phyloP scores from a whole-genome alignment of 2,113 vertebrate genomes.

The Mionectes macconnelli region DNA sequence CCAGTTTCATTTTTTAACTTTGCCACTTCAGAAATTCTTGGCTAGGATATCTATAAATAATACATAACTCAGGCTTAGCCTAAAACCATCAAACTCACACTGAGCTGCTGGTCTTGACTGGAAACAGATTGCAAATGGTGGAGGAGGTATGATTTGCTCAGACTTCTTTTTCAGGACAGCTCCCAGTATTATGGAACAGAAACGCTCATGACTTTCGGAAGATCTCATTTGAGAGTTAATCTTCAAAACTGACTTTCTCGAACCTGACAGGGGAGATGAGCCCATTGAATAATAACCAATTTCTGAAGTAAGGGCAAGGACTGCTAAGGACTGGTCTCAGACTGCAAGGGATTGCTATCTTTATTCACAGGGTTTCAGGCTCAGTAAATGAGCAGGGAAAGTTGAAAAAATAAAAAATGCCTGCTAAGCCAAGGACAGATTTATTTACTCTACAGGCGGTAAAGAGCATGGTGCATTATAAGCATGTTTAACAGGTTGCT shows the following conservation, averaged over 20 bases:
- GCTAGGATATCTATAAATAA: background rate
- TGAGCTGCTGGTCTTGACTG: background rate
- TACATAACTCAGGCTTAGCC: background rate
- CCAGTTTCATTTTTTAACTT: constrained; percentile 31
- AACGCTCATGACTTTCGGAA: background rate
- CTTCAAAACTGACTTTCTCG: background rate
- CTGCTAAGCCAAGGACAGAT: background rate
- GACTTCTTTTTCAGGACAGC: background rate
- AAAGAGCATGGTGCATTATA: background rate
- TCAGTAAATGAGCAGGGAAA: background rate
- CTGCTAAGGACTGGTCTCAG: background rate
- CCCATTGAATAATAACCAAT: background rate
- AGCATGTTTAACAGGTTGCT: constrained; percentile 18
- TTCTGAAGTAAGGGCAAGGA: background rate
- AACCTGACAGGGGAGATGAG: background rate
- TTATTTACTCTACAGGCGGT: background rate
- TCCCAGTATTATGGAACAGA: background rate
- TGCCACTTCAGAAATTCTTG: background rate
- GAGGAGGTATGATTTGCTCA: background rate
- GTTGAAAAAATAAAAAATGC: background rate
- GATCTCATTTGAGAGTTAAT: background rate
- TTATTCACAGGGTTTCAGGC: background rate
- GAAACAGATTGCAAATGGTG: background rate
- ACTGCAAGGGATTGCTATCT: background rate
- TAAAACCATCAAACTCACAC: background rate